Evolutionary conservation across 2,888 invertebrate species (phyloP).

Genomic region (Shargacucullia verbasci): DNA sequence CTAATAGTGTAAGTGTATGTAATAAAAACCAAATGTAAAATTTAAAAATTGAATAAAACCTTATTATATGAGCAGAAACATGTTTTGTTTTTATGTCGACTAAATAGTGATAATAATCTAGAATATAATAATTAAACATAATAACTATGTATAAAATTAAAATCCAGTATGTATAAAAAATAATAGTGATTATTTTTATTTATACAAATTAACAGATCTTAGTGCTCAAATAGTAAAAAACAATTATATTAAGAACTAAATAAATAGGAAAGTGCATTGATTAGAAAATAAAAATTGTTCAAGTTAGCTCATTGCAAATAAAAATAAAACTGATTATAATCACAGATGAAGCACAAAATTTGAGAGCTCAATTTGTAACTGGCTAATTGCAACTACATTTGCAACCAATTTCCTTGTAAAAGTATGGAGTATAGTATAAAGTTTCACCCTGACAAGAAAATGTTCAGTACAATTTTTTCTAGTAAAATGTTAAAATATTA

Average conservation of each 20-base stretch:
- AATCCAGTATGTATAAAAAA: slow-evolving; percentile 67
- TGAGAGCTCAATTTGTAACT: slow-evolving; percentile 77
- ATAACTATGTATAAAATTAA: slow-evolving; percentile 2
- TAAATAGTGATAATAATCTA: neutral
- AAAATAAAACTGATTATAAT: slow-evolving; percentile 82
- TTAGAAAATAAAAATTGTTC: slow-evolving; percentile 80
- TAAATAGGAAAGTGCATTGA: slow-evolving; percentile 86
- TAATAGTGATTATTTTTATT: slow-evolving; percentile 80
- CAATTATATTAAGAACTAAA: slow-evolving; percentile 83
- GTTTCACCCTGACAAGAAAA: slow-evolving; percentile 65
- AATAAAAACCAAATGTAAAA: slow-evolving; percentile 42
- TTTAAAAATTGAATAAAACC: slow-evolving; percentile 31
- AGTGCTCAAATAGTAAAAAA: slow-evolving; percentile 85
- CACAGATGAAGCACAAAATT: slow-evolving; percentile 83
- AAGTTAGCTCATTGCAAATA: slow-evolving; percentile 78
- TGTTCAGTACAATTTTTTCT: slow-evolving; percentile 69
- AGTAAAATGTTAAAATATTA: slow-evolving; percentile 68
- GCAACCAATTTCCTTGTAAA: slow-evolving; percentile 48
- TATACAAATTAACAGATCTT: slow-evolving; percentile 88
- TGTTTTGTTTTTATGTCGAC: neutral
- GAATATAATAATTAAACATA: too few relatives aligned
- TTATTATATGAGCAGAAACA: slow-evolving; percentile 1
- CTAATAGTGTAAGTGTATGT: slow-evolving; percentile 42
- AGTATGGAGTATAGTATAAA: slow-evolving; percentile 57
- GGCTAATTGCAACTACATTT: slow-evolving; percentile 55